Evolutionary conservation across 2,797 vertebrate species (phyloP).

Genomic region (Lutjanus campechanus): DNA sequence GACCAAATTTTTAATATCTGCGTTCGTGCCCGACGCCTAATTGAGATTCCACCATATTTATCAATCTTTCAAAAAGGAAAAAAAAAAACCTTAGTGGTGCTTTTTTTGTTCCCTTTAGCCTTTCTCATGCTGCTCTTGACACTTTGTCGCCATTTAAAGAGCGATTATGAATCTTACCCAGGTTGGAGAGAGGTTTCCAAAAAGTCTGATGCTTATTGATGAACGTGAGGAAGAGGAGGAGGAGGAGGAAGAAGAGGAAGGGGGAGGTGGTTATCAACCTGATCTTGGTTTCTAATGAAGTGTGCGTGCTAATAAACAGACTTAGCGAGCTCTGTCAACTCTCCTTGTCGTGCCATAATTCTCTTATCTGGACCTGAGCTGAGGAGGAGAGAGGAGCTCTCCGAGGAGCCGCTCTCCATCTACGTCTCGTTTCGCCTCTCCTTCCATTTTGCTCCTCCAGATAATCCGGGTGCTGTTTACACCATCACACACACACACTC

Average conservation of each 20-base stretch:
- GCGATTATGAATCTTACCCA: slow-evolving; percentile 91
- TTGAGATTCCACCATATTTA: slow-evolving; percentile 99
- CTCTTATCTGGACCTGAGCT: slow-evolving; percentile 90
- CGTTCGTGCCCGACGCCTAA: slow-evolving; percentile 95
- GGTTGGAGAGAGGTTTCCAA: slow-evolving; percentile 63
- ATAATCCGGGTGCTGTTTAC: slow-evolving; percentile 88
- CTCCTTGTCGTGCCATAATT: slow-evolving; percentile 85
- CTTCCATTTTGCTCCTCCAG: slow-evolving; percentile 77
- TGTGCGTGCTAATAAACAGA: slow-evolving; percentile 90
- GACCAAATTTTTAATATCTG: slow-evolving; percentile 99
- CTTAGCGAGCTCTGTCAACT: slow-evolving; percentile 86
- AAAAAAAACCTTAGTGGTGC: slow-evolving; percentile 83
- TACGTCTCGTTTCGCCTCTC: slow-evolving; percentile 62
- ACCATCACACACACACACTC: slow-evolving; percentile 54
- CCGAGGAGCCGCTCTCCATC: slow-evolving; percentile 81
- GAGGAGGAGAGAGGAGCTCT: slow-evolving; percentile 77
- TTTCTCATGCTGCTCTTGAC: slow-evolving; percentile 78
- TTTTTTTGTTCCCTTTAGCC: slow-evolving; percentile 76
- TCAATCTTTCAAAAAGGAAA: slow-evolving; percentile 90
- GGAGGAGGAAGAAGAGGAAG: neutral
- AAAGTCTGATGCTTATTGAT: slow-evolving; percentile 88
- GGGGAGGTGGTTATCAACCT: slow-evolving; percentile 81
- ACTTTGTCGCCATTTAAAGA: slow-evolving; percentile 90
- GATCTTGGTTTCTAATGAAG: slow-evolving; percentile 91
- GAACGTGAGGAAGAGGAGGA: neutral